Conservation (phyloP, 2,888 invertebrate species). For the Cryptus armator region DNA sequence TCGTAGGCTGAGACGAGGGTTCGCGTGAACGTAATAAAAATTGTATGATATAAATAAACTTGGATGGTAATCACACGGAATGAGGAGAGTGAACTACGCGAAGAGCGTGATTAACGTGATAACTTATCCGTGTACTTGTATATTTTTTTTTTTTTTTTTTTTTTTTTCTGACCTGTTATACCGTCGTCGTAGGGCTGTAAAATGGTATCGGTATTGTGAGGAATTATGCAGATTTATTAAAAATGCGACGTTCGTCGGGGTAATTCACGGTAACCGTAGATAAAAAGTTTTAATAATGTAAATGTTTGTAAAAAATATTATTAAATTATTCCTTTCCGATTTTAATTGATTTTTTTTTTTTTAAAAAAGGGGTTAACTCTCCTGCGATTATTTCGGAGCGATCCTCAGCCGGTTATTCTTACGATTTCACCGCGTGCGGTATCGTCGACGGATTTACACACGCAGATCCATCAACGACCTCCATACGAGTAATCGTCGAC, state of each 20-base stretch:
- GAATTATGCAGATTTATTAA: neutral
- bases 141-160: too few species aligned
- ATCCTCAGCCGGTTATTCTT: too few species aligned
- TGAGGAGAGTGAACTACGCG: slow-evolving; percentile 24
- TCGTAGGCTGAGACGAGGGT: neutral
- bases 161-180: slow-evolving; percentile 1
- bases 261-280: neutral
- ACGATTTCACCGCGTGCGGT: neutral
- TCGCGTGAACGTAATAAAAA: neutral
- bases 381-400: too few species aligned
- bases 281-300: neutral
- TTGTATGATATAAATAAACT: neutral
- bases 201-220: neutral
- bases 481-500: neutral
- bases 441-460: too few species aligned
- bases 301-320: too few species aligned
- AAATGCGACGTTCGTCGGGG: neutral
- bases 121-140: neutral
- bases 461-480: neutral
- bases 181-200: neutral
- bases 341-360: too few species aligned
- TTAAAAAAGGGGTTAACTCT: too few species aligned
- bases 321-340: too few species aligned
- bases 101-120: slow-evolving; percentile 12
- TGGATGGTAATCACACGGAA: slow-evolving; percentile 13